Evolutionary conservation across 2,888 invertebrate species (phyloP).

Genomic region (Leptogaster cylindrica): DNA sequence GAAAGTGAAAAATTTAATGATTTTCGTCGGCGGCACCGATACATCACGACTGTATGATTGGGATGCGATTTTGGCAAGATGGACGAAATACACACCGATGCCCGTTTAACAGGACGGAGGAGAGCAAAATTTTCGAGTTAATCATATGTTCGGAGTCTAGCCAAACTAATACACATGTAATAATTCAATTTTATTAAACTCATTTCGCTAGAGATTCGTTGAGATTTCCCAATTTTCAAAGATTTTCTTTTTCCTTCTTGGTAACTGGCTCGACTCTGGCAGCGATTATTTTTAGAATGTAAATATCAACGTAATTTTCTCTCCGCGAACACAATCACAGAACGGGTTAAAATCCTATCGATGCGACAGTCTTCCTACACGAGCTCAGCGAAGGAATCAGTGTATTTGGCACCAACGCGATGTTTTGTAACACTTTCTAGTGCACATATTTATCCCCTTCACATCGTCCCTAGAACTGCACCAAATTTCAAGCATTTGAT

Average conservation of each 20-base stretch:
- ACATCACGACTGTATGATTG: constrained; percentile 16
- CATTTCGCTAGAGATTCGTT: neutral
- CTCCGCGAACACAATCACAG: too few species aligned
- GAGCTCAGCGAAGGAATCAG: neutral
- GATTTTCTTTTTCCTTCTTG: constrained; percentile 16
- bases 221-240: constrained; percentile 16
- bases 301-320: constrained; percentile 12
- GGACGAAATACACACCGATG: constrained; percentile 26
- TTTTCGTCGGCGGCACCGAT: constrained; percentile 13
- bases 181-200: neutral
- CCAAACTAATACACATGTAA: neutral
- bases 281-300: constrained; percentile 14
- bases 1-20: constrained; percentile 18
- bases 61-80: neutral
- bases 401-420: constrained; percentile 20
- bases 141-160: constrained; percentile 20
- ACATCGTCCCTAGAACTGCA: neutral
- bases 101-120: constrained; percentile 9
- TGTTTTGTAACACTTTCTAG: constrained; percentile 15
- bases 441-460: neutral
- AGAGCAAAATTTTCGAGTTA: constrained; percentile 20
- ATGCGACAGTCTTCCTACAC: neutral
- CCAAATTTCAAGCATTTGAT: too few species aligned
- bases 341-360: too few species aligned
- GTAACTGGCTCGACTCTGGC: neutral